phyloP scores from a whole-genome alignment of 2,888 invertebrate species.

The Chaetoderma sp. region DNA sequence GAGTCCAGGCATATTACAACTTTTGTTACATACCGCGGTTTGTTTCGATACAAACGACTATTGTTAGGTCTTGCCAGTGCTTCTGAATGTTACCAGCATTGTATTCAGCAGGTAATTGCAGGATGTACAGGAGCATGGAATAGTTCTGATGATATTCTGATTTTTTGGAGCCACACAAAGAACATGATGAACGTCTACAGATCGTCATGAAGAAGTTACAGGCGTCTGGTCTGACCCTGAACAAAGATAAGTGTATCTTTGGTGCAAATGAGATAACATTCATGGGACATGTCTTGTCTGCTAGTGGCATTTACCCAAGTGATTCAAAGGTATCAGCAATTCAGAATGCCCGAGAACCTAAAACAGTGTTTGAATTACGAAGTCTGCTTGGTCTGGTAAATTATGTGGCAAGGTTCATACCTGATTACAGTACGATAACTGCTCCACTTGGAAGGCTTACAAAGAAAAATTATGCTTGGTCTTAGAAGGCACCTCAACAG shows the following conservation, averaged over 20 bases:
- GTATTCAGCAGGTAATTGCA: slow-evolving; percentile 4
- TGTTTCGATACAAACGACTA: slow-evolving; percentile 30
- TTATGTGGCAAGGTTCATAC: slow-evolving; percentile 16
- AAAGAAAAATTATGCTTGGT: slow-evolving; percentile 6
- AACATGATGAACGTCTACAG: slow-evolving; percentile 19
- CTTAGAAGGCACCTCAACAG: slow-evolving; percentile 2
- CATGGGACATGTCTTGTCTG: slow-evolving; percentile 2
- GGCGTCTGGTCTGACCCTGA: slow-evolving; percentile 25
- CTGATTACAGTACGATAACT: slow-evolving; percentile 14
- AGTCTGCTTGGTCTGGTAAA: slow-evolving; percentile 19
- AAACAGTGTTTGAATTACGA: slow-evolving; percentile 11
- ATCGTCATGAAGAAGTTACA: slow-evolving; percentile 18
- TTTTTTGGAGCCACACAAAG: slow-evolving; percentile 12
- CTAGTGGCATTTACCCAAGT: slow-evolving; percentile 6
- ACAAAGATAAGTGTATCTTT: slow-evolving; percentile 25
- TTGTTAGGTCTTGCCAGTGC: slow-evolving; percentile 24
- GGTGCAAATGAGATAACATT: background rate
- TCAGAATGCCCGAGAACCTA: slow-evolving; percentile 4
- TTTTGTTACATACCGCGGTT: slow-evolving; percentile 35
- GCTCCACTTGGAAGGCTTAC: slow-evolving; percentile 15
- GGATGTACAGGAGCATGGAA: slow-evolving; percentile 8
- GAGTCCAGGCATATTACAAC: slow-evolving; percentile 37
- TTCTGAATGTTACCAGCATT: slow-evolving; percentile 18
- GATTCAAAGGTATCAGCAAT: slow-evolving; percentile 4
- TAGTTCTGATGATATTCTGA: slow-evolving; percentile 21